These are phyloP conservation scores for Nephrocerus scutellatus DNA, from an alignment of 2,888 invertebrate genomes.

Conservation along the genomic window DNA sequence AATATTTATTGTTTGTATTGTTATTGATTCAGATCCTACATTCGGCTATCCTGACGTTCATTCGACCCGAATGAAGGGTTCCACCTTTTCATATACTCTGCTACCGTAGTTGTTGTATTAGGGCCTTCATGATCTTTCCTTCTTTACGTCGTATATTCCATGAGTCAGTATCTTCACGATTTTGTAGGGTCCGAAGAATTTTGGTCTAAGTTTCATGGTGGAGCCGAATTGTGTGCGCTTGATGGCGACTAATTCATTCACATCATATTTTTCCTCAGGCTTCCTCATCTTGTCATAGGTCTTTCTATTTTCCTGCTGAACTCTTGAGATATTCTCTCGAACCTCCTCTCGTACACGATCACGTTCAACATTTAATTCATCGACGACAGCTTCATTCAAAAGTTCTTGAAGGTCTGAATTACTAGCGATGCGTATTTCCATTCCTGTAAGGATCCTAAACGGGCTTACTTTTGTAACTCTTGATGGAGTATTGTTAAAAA, in stretches of 20 bases:
- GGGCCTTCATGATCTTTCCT: slow-evolving; percentile 15
- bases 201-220: slow-evolving; percentile 10
- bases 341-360: slow-evolving; percentile 4
- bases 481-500: slow-evolving; percentile 20
- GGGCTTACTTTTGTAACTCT: neutral
- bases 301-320: slow-evolving; percentile 8
- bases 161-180: neutral
- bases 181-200: slow-evolving; percentile 14
- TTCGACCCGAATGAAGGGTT: slow-evolving; percentile 12
- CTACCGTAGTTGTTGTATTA: slow-evolving; percentile 4
- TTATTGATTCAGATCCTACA: slow-evolving; percentile 8
- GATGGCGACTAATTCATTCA: slow-evolving; percentile 16
- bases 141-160: slow-evolving; percentile 13
- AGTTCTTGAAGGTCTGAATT: no score
- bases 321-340: slow-evolving; percentile 1
- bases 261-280: neutral
- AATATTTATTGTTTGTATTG: no score
- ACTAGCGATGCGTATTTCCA: neutral
- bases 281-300: slow-evolving; percentile 1
- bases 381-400: no score
- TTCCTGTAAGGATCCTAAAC: slow-evolving; percentile 1
- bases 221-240: slow-evolving; percentile 15
- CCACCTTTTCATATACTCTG: slow-evolving; percentile 16
- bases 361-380: neutral
- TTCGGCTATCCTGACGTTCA: slow-evolving; percentile 8